phyloP scores from a whole-genome alignment of 2,888 invertebrate genomes.

The Melolontha melolontha region DNA sequence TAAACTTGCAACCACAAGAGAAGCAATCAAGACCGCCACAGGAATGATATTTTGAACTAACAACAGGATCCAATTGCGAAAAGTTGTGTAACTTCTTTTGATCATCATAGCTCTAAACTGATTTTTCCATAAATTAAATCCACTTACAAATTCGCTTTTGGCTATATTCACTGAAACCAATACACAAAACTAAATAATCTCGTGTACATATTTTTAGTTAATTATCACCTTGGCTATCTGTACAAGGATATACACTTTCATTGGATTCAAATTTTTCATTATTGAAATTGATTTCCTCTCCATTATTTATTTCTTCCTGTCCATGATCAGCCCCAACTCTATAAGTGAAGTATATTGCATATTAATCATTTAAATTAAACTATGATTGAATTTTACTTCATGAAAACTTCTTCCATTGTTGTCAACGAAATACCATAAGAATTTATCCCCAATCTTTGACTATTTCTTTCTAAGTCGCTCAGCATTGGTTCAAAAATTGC shows the following conservation, averaged over 20 bases:
- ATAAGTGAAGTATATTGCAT: slow-evolving; percentile 5
- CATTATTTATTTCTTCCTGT: slow-evolving; percentile 49
- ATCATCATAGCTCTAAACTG: slow-evolving; percentile 64
- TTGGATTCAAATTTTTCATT: slow-evolving; percentile 30
- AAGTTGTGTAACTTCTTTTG: slow-evolving; percentile 63
- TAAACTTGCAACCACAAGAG: slow-evolving; percentile 71
- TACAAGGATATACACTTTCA: slow-evolving; percentile 38
- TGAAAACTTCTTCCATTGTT: slow-evolving; percentile 90
- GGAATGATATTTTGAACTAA: slow-evolving; percentile 78
- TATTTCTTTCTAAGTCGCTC: slow-evolving; percentile 73
- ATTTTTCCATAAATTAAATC: slow-evolving; percentile 54
- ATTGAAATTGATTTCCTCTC: slow-evolving; percentile 10
- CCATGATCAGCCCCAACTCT: slow-evolving; percentile 56
- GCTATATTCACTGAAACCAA: slow-evolving; percentile 55
- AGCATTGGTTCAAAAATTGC: slow-evolving; percentile 77
- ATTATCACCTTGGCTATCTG: slow-evolving; percentile 47
- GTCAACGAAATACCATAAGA: slow-evolving; percentile 89
- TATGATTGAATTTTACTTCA: slow-evolving; percentile 71
- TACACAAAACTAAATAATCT: no score
- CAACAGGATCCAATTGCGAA: slow-evolving; percentile 76
- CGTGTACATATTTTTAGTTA: no score
- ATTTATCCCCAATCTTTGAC: slow-evolving; percentile 72
- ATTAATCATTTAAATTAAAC: background rate
- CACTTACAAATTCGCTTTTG: slow-evolving; percentile 51
- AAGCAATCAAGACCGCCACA: slow-evolving; percentile 72